phyloP scores from a whole-genome alignment of 2,888 invertebrate species.

The Thelaira solivaga region DNA sequence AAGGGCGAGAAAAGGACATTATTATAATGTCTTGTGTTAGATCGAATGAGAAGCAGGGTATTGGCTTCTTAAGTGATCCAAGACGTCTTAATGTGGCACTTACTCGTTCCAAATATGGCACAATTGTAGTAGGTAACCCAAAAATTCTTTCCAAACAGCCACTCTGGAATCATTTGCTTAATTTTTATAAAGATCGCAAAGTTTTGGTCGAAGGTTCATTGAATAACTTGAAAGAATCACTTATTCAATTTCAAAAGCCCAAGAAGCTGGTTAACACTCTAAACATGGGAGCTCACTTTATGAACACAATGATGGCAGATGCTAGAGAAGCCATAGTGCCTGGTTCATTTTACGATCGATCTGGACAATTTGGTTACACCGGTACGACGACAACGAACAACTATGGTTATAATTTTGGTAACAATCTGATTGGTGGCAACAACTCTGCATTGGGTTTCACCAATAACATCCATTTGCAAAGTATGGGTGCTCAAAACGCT shows the following conservation, averaged over 20 bases:
- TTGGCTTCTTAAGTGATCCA: constrained; percentile 99
- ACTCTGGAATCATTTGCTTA: constrained; percentile 97
- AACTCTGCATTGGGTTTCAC: constrained; percentile 60
- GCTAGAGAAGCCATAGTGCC: constrained; percentile 96
- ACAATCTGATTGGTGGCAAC: constrained; percentile 60
- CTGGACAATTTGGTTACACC: constrained; percentile 74
- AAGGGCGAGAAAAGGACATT: constrained; percentile 98
- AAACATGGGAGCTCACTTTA: constrained; percentile 97
- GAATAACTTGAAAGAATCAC: constrained; percentile 96
- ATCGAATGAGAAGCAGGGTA: constrained; percentile 97
- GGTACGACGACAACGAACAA: constrained; percentile 62
- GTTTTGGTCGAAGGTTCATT: constrained; percentile 96
- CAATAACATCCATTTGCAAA: constrained; percentile 46
- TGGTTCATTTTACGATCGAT: constrained; percentile 94
- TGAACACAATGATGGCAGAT: constrained; percentile 98
- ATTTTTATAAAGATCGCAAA: constrained; percentile 98
- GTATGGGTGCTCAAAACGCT: constrained; percentile 54
- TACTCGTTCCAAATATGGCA: constrained; percentile 97
- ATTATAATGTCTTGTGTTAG: constrained; percentile 99
- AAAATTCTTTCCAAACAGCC: constrained; percentile 99
- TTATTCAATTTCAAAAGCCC: constrained; percentile 98
- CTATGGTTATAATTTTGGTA: constrained; percentile 59
- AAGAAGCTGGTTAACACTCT: constrained; percentile 95
- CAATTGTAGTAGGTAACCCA: constrained; percentile 99
- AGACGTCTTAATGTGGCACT: constrained; percentile 97